Conservation (phyloP, 2,797 vertebrate genomes). For the Acropternis orthonyx region DNA sequence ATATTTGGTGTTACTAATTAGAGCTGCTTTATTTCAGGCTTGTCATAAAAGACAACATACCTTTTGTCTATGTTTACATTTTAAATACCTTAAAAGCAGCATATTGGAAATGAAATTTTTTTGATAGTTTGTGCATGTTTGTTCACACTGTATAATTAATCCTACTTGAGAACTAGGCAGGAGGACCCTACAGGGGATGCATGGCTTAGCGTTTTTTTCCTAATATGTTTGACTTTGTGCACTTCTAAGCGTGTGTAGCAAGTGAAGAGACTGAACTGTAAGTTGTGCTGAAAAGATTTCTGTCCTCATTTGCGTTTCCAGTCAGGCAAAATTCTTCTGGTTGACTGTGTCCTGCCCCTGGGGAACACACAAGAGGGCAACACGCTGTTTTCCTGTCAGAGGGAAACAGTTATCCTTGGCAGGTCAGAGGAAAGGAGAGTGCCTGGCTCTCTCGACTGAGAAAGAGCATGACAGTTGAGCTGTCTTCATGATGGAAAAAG, state of each 20-base stretch:
- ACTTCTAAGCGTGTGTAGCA: neutral
- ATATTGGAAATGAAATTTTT: neutral
- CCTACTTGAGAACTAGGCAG: neutral
- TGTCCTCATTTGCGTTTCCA: slow-evolving; percentile 28
- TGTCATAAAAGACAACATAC: slow-evolving; percentile 40
- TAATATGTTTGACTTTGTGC: slow-evolving; percentile 13
- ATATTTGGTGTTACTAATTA: slow-evolving; percentile 55
- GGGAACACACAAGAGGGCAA: neutral
- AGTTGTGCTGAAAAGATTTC: slow-evolving; percentile 32
- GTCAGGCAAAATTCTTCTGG: slow-evolving; percentile 27
- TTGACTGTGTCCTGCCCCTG: neutral
- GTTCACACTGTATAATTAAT: neutral
- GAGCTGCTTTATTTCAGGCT: slow-evolving; percentile 57
- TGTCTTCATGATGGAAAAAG: neutral
- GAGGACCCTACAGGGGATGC: neutral
- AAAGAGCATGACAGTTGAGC: neutral
- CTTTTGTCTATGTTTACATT: slow-evolving; percentile 55
- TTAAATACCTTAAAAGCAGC: slow-evolving; percentile 31
- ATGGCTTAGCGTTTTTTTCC: neutral
- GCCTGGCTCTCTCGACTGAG: neutral
- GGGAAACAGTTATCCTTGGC: neutral
- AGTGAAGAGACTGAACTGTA: slow-evolving; percentile 8
- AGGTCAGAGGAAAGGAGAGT: neutral
- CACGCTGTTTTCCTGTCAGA: neutral
- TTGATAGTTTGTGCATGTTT: neutral